Percentiles rank a stretch among this genome's conserved stretches.
Evolutionary conservation across 2,113 vertebrate genomes (phyloP).

Genomic region (Castor canadensis): DNA sequence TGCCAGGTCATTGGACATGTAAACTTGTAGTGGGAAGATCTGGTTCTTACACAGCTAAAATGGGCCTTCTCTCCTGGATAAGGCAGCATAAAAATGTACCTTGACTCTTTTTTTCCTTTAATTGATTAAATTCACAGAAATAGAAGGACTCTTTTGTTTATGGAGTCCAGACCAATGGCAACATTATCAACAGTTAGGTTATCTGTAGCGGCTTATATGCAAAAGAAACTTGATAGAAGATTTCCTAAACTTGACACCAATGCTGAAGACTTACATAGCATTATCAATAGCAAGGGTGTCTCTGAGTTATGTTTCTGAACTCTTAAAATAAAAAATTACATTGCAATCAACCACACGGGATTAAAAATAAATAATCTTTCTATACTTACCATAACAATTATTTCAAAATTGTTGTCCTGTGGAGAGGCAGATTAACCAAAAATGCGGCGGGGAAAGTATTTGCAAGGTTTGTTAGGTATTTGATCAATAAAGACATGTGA

Average conservation of each 20-base stretch:
- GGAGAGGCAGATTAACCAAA: constrained; percentile 6
- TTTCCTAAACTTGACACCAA: not conserved
- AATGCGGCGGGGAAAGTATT: not conserved
- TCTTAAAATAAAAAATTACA: not conserved
- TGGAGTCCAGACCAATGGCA: not conserved
- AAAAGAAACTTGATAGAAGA: not conserved
- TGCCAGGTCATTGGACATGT: not conserved
- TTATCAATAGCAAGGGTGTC: not conserved
- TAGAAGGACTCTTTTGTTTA: not conserved
- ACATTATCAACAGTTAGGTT: not conserved
- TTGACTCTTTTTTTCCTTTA: not conserved
- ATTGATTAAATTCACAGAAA: not conserved
- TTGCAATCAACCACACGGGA: not conserved
- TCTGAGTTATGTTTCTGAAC: not conserved
- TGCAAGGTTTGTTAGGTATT: not conserved
- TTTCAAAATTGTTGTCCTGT: not conserved
- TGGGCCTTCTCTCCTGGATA: not conserved
- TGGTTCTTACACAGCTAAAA: not conserved
- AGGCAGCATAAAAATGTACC: not conserved
- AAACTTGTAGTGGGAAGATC: not conserved
- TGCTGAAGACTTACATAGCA: not conserved
- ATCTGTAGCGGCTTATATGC: not conserved
- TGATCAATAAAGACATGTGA: not conserved
- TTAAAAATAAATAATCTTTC: not conserved
- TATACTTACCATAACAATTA: not conserved